Evolutionary conservation across 2,888 invertebrate species (phyloP).

Genomic region (Sphaerophoria rueppellii): DNA sequence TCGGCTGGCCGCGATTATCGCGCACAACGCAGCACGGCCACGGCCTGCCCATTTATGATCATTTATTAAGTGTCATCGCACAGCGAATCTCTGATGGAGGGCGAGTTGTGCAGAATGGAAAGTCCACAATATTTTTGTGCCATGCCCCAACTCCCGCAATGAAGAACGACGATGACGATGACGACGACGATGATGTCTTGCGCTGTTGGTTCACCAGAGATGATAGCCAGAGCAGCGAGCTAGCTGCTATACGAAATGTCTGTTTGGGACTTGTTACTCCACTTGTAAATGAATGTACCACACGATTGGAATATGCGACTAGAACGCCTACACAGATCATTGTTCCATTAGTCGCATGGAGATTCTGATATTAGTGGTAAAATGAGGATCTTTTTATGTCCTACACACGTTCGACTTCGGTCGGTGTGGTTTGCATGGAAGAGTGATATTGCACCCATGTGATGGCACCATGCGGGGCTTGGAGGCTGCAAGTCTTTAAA

Average conservation of each 20-base stretch:
- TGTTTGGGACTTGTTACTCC: constrained; percentile 67
- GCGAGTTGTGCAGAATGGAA: constrained; percentile 8
- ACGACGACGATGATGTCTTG: neutral
- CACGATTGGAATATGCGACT: constrained; percentile 68
- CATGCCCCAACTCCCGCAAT: constrained; percentile 7
- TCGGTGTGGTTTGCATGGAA: neutral
- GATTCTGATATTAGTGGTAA: constrained; percentile 64
- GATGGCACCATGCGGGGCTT: neutral
- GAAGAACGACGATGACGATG: neutral
- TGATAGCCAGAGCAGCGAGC: neutral
- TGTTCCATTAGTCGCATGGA: constrained; percentile 72
- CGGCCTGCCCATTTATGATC: constrained; percentile 76
- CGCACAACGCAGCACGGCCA: constrained; percentile 48
- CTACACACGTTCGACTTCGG: constrained; percentile 57
- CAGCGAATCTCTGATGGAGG: constrained; percentile 38
- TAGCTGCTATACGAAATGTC: neutral
- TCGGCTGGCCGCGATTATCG: too few species aligned
- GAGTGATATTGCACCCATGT: constrained; percentile 39
- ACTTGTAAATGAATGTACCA: constrained; percentile 73
- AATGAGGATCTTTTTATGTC: constrained; percentile 71
- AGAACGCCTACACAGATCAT: constrained; percentile 72
- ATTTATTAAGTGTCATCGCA: constrained; percentile 82
- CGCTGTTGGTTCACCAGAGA: constrained; percentile 18
- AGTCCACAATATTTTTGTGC: constrained; percentile 20
- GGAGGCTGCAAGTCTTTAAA: constrained; percentile 7